Evolutionary conservation across 2,113 vertebrate genomes (phyloP).

Genomic region (Gulo gulo): DNA sequence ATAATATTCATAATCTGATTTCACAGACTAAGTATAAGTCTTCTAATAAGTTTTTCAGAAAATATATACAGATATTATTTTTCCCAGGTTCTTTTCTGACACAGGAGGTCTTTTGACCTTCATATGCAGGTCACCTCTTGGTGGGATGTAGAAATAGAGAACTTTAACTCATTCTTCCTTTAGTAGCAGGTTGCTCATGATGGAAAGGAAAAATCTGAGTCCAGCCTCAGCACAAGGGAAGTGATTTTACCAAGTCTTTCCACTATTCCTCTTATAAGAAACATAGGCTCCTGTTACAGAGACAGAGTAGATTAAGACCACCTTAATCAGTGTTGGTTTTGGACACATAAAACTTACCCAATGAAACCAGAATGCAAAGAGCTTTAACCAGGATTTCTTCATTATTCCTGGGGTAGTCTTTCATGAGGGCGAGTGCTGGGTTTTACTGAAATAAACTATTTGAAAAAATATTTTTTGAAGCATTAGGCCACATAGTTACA

Average conservation of each 20-base stretch:
- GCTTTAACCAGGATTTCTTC: background rate
- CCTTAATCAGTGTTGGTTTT: background rate
- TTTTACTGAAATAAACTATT: background rate
- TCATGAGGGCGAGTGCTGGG: background rate
- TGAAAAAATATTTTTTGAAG: background rate
- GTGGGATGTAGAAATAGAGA: background rate
- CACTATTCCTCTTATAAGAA: background rate
- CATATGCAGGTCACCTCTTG: background rate
- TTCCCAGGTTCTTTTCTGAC: background rate
- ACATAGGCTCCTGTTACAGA: background rate
- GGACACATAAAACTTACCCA: background rate
- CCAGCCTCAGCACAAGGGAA: background rate
- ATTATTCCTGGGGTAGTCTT: background rate
- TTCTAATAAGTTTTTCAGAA: background rate
- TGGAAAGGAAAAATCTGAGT: background rate
- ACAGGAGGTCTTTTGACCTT: background rate
- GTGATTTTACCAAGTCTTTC: background rate
- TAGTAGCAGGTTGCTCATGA: background rate
- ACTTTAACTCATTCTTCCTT: background rate
- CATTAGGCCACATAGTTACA: background rate
- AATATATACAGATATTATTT: background rate
- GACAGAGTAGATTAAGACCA: background rate
- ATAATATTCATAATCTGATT: background rate
- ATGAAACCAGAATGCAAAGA: background rate
- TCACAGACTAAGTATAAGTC: background rate